Base-by-base conservation (phyloP, 2,797 vertebrate species). In the Esox lucius region DNA sequence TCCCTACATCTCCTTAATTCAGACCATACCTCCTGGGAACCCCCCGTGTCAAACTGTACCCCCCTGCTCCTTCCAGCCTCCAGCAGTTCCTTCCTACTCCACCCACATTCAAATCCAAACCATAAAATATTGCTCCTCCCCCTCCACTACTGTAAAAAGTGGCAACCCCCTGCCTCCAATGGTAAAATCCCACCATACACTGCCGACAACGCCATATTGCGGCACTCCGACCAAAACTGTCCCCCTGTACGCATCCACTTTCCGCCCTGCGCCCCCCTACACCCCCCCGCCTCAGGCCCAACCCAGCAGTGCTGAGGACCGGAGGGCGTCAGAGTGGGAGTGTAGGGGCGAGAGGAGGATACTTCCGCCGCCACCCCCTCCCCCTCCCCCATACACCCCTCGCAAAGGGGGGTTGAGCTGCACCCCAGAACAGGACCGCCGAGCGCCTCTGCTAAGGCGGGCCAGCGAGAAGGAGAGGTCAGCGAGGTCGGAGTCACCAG, bases 301-400 rank as follows among this genome's bases (percentile, higher is more conserved):
- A 61, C 11, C 88, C 49, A 78, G 83, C 69, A 92, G 77, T 67
- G 78, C 92, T 94, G 93, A 94, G 93, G 92, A 93, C 81, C 92
- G 91, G 84, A 92, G 89, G 90, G 91, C n/a, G 42, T 48, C 39
- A 17, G 64, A 66, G 15, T 66, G 28, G 64, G 64, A 66, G 64
- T 28, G n/a, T 61, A 61, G 28, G 22, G 71, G 48, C 5, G 53
- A 65, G 53, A 74, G 71, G 59, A 73, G 76, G 64, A 33, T 90
- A 86, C 92, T 93, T 83, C 93, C 93, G 77, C 86, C 86, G 1
- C 93, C 93, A 73, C 92, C 93, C 13, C 92, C 93, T 22, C 85
- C 83, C 2, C 93, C 93, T 48, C 93, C 93, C 71, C 93, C 93
- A 11, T 94, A 94, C 82, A 93, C 92, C n/a, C 93, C 93, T 42